A percentile compares a stretch with the other conserved stretches of the same genome.
phyloP scores from a whole-genome alignment of 2,888 invertebrate genomes.

The Heliconius erato region DNA sequence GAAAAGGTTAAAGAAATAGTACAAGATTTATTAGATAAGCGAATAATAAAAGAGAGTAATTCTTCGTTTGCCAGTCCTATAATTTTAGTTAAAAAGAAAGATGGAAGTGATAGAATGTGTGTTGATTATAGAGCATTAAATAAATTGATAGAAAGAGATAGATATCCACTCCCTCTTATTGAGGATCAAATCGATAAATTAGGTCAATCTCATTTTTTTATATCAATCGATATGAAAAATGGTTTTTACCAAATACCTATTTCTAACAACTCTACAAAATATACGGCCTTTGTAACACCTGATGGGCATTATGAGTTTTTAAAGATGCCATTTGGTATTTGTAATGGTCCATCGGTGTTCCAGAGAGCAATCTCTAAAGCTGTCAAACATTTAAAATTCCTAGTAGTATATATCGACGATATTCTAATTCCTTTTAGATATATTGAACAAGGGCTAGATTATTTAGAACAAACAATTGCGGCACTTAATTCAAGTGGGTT shows the following conservation, averaged over 20 bases:
- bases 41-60: constrained; percentile 50
- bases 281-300: constrained; percentile 48
- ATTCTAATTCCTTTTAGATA: constrained; percentile 47
- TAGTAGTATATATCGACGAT: too few species aligned
- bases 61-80: constrained; percentile 53
- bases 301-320: constrained; percentile 51
- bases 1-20: constrained; percentile 50
- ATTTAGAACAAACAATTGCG: too few species aligned
- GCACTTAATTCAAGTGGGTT: too few species aligned
- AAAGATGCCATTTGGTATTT: constrained; percentile 53
- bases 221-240: constrained; percentile 49
- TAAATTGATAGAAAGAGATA: constrained; percentile 45
- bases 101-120: constrained; percentile 47
- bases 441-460: constrained; percentile 37
- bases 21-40: constrained; percentile 44
- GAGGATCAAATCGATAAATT: constrained; percentile 52
- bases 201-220: constrained; percentile 37
- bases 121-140: constrained; percentile 48
- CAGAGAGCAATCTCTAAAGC: constrained; percentile 50
- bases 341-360: constrained; percentile 51
- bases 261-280: constrained; percentile 41
- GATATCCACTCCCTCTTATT: constrained; percentile 33
- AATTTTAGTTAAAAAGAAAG: constrained; percentile 49
- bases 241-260: constrained; percentile 49
- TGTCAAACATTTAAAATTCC: constrained; percentile 33